Evolutionary conservation across 2,888 invertebrate genomes (phyloP), one percentile per base, ranked within the genome.

Genomic region (Eudiplozoon nipponicum): DNA sequence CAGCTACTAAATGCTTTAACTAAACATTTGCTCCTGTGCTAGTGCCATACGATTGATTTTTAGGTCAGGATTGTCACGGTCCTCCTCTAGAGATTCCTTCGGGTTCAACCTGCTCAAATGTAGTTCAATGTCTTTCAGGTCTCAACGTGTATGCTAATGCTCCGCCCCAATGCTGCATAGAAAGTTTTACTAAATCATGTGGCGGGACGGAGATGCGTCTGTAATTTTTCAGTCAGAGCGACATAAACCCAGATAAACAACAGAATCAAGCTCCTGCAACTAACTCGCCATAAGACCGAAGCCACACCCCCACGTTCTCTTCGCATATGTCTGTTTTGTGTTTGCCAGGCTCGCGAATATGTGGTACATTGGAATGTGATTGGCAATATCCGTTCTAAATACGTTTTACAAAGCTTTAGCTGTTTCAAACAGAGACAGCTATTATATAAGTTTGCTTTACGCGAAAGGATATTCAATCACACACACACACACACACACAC

Each of bases 1-100:
- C 68, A 70, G 68, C 68, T 69, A 68, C 67, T 68, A 69, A 68
- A 69, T 68, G 68, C 68, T 69, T 69, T 67, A 67, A 70, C 69
- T 69, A 66, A 58, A 59, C 61, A 61, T 62, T 62, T 56, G 57
- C 58, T 68, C 66, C 68, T 69, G 68, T 68, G 68, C 68, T 66
- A 68, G 68, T 66, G 65, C 69, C 66, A 59, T 66, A 69, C 67
- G 68, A 70, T 68, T 68, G 69, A 70, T 70, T 70, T 70, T 69
- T 69, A 69, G 68, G 67, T 69, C 69, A 69, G 68, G 68, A 67
- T 64, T 67, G 67, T 67, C 68, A 58, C 68, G 67, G 66, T 65
- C 68, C 65, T 69, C 68, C 68, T 68, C 63, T 67, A 67, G 62
- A 63, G 65, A 67, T 68, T 67, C 67, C 65, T 64, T 65, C 64